A percentile compares a stretch with the other conserved stretches of the same genome.
phyloP scores from a whole-genome alignment of 2,797 vertebrate genomes.

The Spondyliosoma cantharus region DNA sequence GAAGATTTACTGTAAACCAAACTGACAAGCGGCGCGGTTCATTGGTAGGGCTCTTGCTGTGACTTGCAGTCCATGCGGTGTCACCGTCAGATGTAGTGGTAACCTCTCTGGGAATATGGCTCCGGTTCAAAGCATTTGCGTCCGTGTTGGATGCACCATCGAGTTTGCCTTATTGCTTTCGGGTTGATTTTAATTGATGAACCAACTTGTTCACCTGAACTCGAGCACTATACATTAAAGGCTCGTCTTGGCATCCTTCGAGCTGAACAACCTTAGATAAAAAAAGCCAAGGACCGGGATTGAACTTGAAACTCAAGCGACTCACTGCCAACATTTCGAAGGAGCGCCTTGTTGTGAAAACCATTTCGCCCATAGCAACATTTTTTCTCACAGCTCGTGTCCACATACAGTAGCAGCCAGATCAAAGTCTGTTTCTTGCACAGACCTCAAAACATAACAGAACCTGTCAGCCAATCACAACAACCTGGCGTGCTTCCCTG shows the following conservation, averaged over 20 bases:
- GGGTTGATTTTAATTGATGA: background rate
- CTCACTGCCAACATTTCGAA: slow-evolving; percentile 27
- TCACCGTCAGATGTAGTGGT: background rate
- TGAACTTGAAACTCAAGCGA: slow-evolving; percentile 39
- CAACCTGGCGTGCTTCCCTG: slow-evolving; percentile 10
- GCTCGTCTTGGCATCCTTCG: background rate
- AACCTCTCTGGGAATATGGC: background rate
- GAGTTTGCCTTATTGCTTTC: background rate
- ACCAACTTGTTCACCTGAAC: background rate
- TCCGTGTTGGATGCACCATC: background rate
- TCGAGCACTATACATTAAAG: background rate
- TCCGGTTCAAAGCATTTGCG: background rate
- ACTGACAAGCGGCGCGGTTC: background rate
- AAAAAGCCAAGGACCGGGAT: slow-evolving; percentile 1
- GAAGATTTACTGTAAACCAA: slow-evolving; percentile 8
- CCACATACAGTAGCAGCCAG: slow-evolving; percentile 40
- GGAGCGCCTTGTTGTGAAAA: slow-evolving; percentile 70
- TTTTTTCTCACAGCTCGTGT: slow-evolving; percentile 26
- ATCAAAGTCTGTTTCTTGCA: slow-evolving; percentile 40
- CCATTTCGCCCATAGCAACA: slow-evolving; percentile 67
- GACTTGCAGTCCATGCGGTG: background rate
- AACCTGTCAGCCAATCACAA: slow-evolving; percentile 31
- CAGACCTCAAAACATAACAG: slow-evolving; percentile 32
- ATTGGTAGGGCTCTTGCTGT: background rate
- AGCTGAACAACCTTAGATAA: background rate